These are phyloP conservation scores for Lasioglossum albipes DNA, from an alignment of 1,140 invertebrate species.

Conservation along the genomic window DNA sequence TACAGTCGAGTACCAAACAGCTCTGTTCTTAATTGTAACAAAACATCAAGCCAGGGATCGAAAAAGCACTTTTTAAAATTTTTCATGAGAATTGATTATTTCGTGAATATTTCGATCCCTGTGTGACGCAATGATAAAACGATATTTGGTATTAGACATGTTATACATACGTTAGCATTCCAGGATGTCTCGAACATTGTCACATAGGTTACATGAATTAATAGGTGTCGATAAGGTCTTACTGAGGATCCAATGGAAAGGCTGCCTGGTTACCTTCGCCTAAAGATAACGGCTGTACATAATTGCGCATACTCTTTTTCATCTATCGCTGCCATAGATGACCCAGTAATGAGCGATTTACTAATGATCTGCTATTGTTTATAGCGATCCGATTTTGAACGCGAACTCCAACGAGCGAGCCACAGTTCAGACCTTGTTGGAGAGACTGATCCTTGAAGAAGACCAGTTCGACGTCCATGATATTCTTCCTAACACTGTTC, in stretches of 20 bases:
- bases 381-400: slow-evolving; percentile 93
- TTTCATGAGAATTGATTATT: too few relatives aligned
- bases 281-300: slow-evolving; percentile 73
- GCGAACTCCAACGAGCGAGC: slow-evolving; percentile 92
- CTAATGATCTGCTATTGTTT: slow-evolving; percentile 56
- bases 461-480: slow-evolving; percentile 95
- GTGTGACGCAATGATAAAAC: neutral
- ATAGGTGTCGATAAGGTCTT: slow-evolving; percentile 33
- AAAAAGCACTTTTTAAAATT: too few relatives aligned
- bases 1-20: slow-evolving; percentile 3
- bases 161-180: slow-evolving; percentile 21
- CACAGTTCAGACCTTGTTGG: slow-evolving; percentile 89
- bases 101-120: too few relatives aligned
- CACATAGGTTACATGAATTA: slow-evolving; percentile 35
- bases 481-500: slow-evolving; percentile 95
- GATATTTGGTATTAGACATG: neutral
- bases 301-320: slow-evolving; percentile 53
- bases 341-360: neutral
- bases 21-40: slow-evolving; percentile 15
- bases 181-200: slow-evolving; percentile 20
- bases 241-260: slow-evolving; percentile 31
- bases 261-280: slow-evolving; percentile 41
- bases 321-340: slow-evolving; percentile 39
- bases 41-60: neutral
- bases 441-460: slow-evolving; percentile 93